A percentile compares a stretch with the other conserved stretches of the same genome.
Conservation (phyloP, 37 sponge, comb jelly and placozoan genomes). For the Axinella damicornis region DNA sequence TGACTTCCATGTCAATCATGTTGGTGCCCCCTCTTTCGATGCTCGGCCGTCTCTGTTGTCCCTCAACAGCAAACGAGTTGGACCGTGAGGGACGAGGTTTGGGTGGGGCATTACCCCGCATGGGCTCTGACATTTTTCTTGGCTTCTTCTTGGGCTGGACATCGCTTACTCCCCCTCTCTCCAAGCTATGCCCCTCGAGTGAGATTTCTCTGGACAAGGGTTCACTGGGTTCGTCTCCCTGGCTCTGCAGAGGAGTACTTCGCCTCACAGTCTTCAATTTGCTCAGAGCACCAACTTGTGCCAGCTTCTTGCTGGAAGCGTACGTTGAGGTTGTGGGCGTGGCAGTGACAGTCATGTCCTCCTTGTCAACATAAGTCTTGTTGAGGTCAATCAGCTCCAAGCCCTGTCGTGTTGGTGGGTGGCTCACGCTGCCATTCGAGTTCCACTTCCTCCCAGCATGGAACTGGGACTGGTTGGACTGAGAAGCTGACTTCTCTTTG, state of each 20-base stretch:
- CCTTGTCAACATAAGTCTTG: neutral
- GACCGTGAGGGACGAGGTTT: neutral
- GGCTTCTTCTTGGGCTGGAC: constrained; percentile 4
- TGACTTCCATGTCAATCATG: constrained; percentile 45
- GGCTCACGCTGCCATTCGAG: too few relatives aligned
- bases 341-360: neutral
- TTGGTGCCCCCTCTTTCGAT: constrained; percentile 47
- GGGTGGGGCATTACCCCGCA: neutral
- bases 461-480: too few relatives aligned
- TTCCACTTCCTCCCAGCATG: too few relatives aligned
- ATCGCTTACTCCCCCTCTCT: neutral
- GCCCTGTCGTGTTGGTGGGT: too few relatives aligned
- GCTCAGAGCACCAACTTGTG: neutral
- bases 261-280: neutral
- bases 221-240: neutral
- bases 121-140: neutral
- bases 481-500: neutral
- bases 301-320: neutral
- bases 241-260: constrained; percentile 8
- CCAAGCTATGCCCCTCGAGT: constrained; percentile 8
- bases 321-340: too few relatives aligned
- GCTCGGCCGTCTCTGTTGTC: constrained; percentile 11
- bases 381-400: neutral
- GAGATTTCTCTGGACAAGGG: neutral
- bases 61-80: neutral